Base-by-base conservation (phyloP, 2,888 invertebrate genomes). In the Zygothrica quintamaculata region DNA sequence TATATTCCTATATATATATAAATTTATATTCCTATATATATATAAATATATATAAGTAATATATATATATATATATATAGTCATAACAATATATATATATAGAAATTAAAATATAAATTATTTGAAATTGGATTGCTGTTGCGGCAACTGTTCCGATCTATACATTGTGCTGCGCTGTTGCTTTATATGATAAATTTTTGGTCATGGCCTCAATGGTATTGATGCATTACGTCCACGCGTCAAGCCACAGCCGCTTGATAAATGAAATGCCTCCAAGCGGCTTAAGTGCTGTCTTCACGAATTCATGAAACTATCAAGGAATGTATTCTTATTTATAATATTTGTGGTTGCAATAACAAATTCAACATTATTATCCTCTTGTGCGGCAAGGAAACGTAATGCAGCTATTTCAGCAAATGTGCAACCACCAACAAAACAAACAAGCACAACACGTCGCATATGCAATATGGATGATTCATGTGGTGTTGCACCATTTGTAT, bases 381-480 rank as follows among this genome's bases (percentile, higher is more conserved):
- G 94, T 72, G 95, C 95, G 8, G 95, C 94, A 13, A 96, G 92
- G 79, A 94, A 95, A 60, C 96, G 92, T 7, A 96, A 88, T 0
- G 95, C 95, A 0, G 96, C 95, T 82, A 96, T 95, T 92, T 99
- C 99, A 1, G 98, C 97, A 92, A 95, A 97, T 0, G 99, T 99
- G 89, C 98, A 97, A 0, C 99, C 99, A 3, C 99, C 99, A 11
- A 99, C 94, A 89, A 99, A 98, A 90, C 98, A 97, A 0, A 99
- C 97, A 0, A 99, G 92, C 6, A 98, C 94, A 1, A 97, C 95
- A 72, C 89, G 87, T 37, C 88, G 88, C 52, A 85, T 78, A 65
- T 91, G 86, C 26, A 84, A 22, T 50, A 89, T 78, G 1, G 94
- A 93, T 60, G 92, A 92, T 47, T 94, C 93, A 73, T 93, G 93